Conservation (phyloP, 2,797 vertebrate species). For the Ataeniobius toweri region DNA sequence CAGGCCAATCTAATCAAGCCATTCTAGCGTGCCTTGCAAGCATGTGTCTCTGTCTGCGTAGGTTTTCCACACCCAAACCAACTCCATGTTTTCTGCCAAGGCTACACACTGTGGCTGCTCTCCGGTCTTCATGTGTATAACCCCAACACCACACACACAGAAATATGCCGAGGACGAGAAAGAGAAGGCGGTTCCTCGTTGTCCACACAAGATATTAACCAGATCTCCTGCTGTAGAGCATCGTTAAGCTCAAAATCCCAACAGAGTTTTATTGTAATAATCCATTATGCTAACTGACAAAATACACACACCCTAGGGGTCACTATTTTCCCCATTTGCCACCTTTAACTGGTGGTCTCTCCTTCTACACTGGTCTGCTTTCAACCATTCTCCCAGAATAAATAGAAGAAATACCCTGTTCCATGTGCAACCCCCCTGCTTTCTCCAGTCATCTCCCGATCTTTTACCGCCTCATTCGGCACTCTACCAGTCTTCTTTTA, state of each 20-base stretch:
- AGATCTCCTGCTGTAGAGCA: constrained; percentile 59
- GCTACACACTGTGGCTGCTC: constrained; percentile 59
- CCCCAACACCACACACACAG: constrained; percentile 16
- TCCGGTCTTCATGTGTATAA: constrained; percentile 51
- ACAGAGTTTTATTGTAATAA: constrained; percentile 46
- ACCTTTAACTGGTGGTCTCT: constrained; percentile 63
- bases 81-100: constrained; percentile 57
- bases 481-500: constrained; percentile 58
- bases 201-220: constrained; percentile 65
- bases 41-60: constrained; percentile 24
- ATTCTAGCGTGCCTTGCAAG: constrained; percentile 42
- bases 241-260: constrained; percentile 59
- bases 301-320: constrained; percentile 25
- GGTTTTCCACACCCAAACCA: constrained; percentile 62
- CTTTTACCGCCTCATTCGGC: constrained; percentile 45
- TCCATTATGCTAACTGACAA: constrained; percentile 38
- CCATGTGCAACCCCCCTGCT: constrained; percentile 9
- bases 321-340: constrained; percentile 47
- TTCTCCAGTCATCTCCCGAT: constrained; percentile 37
- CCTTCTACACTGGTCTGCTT: constrained; percentile 22
- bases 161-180: constrained; percentile 30
- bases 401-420: constrained; percentile 6
- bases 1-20: constrained; percentile 64
- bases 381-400: constrained; percentile 26
- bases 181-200: constrained; percentile 48